These are phyloP conservation scores for Pseudolycoriella hygida DNA, from an alignment of 2,888 invertebrate genomes.

Conservation along the genomic window DNA sequence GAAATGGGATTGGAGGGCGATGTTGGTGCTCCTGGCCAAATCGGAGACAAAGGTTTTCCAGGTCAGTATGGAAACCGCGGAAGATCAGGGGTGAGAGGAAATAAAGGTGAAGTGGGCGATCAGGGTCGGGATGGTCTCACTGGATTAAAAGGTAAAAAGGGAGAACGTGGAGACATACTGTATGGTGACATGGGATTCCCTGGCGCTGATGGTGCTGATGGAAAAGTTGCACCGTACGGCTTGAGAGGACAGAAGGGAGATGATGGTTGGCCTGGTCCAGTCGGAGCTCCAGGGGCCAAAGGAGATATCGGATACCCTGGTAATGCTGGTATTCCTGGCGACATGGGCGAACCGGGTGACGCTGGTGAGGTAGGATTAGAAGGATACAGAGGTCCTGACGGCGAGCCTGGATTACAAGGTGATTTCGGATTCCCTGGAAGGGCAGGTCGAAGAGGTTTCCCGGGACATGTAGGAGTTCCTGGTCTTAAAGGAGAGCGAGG, in stretches of 20 bases:
- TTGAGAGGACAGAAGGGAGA: constrained; percentile 29
- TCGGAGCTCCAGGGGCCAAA: constrained; percentile 20
- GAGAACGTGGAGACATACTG: constrained; percentile 26
- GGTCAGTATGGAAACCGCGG: constrained; percentile 38
- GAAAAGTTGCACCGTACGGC: constrained; percentile 24
- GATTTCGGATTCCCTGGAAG: constrained; percentile 16
- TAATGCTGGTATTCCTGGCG: constrained; percentile 28
- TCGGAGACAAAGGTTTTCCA: constrained; percentile 30
- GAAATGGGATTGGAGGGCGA: constrained; percentile 27
- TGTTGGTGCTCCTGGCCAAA: constrained; percentile 27
- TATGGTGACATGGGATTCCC: constrained; percentile 23
- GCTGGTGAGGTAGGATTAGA: constrained; percentile 5
- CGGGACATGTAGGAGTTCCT: not conserved
- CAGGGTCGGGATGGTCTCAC: constrained; percentile 30
- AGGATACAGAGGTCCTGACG: constrained; percentile 23
- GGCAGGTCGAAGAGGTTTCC: constrained; percentile 28
- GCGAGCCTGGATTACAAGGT: constrained; percentile 13
- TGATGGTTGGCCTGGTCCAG: constrained; percentile 25
- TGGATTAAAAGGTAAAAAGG: constrained; percentile 38
- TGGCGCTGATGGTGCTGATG: constrained; percentile 26
- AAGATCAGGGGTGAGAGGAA: constrained; percentile 28
- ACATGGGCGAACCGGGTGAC: constrained; percentile 4
- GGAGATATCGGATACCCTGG: constrained; percentile 33
- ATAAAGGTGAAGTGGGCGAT: constrained; percentile 31
- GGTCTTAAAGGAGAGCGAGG: constrained; percentile 14